Base-by-base conservation (phyloP, 2,888 invertebrate genomes). In the Lasioglossum morio region DNA sequence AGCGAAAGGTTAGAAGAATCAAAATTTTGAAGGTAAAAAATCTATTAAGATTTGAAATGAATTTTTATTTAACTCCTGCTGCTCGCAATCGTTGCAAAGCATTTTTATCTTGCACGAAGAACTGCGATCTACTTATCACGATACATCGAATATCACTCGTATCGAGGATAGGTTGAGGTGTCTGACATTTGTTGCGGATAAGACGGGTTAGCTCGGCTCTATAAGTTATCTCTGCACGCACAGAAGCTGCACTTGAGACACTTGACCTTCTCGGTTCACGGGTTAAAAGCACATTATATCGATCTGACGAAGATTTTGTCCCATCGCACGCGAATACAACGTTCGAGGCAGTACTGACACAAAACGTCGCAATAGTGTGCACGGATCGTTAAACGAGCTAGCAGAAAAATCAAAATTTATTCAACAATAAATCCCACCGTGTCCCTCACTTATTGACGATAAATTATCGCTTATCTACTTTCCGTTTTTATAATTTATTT, bases 271-370 rank as follows among this genome's bases (percentile, higher is more conserved):
- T 60, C 14, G 60, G 60, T 60, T 60, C 60, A 60, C 27, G 16
- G 60, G 60, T 60, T 60, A 60, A 60, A 27, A 60, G 60, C 60
- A 60, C 27, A 60, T 60, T 60, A 60, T 60, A 60, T 60, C 27
- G 60, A 60, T 60, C 27, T 30, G 27, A 1, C 5, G 27, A 30
- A 60, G 60, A 60, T 60, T 60, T 60, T 27, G 60, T 60, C 27
- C 60, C 60, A 30, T 27, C 5, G 27, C 27, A 14, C 23, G 23
- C 53, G 53, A 53, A 53, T 1, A 53, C 23, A 10, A 30, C 60
- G 60, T n/a, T 57, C 12, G 12, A 1, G 8, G 12, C 8, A 27
- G 27, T 27, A 60, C 60, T 27, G 60, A 27, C 12, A 60, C 5
- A 27, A 14, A 43, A 27, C 27, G 60, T 30, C 27, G 27, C 60